Base-by-base conservation (phyloP, 1,140 invertebrate genomes). In the Caerostris extrusa region DNA sequence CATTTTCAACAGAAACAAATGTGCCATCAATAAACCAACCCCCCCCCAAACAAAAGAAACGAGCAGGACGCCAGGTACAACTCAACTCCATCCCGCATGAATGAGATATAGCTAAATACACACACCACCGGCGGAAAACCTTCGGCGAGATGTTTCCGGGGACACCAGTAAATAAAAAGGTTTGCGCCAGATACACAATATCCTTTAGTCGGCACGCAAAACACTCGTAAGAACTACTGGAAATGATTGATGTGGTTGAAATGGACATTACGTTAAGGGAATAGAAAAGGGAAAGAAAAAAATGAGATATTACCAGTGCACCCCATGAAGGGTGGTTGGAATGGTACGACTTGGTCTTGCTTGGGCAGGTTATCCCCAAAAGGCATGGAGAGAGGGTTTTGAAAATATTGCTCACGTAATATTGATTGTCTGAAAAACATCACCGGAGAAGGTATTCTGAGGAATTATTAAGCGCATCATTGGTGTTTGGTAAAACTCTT, bases 171-270 rank as follows among this genome's bases (percentile, higher is more conserved):
- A 90, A 90, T 77, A n/a, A 57, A 77, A 90, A 90, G 88, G 50
- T 60, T 90, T 90, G 50, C 34, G 57, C 58, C 34, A 87, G 85
- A 87, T 90, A 64, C 50, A 64, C 86, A 53, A 88, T 88, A 90
- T 90, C 55, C 77, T 77, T 19, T 34, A 69, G 64, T 2, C 14
- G 8, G 69, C 88, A 90, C 88, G 88, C 88, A 34, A 90, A 90
- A 90, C 88, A 77, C 64, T 90, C 88, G 67, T 90, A 90, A 90
- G 88, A 7, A 57, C 61, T n/a, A n/a, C n/a, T 87, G 85, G 85
- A 58, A 87, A 87, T 87, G 85, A 87, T 87, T 87, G 85, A 90
- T 90, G 64, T 10, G 56, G 69, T 57, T n/a, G 64, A 60, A 77
- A 77, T 90, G 67, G 88, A 77, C 19, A 67, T 14, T 50, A 12